Base-by-base conservation (phyloP, 1,140 invertebrate genomes). In the Monomorium pharaonis region DNA sequence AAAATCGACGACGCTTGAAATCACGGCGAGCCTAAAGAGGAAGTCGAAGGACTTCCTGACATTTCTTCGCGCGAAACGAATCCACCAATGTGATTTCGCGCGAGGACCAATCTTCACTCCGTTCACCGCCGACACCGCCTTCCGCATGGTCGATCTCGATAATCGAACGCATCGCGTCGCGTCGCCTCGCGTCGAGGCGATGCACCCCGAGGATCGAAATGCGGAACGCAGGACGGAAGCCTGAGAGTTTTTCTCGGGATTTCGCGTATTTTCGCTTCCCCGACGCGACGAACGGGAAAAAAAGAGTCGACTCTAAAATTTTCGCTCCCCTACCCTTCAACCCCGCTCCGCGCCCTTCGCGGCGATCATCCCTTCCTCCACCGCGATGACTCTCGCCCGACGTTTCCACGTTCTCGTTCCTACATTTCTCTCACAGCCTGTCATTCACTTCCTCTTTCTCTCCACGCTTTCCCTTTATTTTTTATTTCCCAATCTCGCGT, bases 101-200 rank as follows among this genome's bases (percentile, higher is more conserved):
- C 74, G 37, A n/a, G n/a, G n/a, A 62, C 24, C 74, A 42, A 62
- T 42, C 74, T 44, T 24, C 54, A 21, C 24, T 54, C 74, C 18
- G 27, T 65, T 60, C 76, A 51, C 27, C 16, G 24, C 21, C 37
- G 51, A 37, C 33, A 44, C 24, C 27, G 30, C 60, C 44, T 80
- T 67, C 44, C 60, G 44, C 76, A 67, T 65, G 42, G 27, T 27
- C 60, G 76, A 67, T 80, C 60, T n/a, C 62, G 60, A 67, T 67
- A 80, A 80, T 80, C 44, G 60, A 80, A 80, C 76, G 44, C 76
- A 80, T 27, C 44, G 60, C 30, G 16, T 63, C 42, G 33, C 56
- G 12, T 62, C 56, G 30, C 18, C 7, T 62, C 60, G 62, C 30
- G 6, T 62, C 60, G 60, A 21, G 51, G 9, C 14, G 54, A 42